A percentile compares a stretch with the other conserved stretches of the same genome.
phyloP scores from a whole-genome alignment of 2,113 vertebrate genomes.

The Nerophis lumbriciformis region DNA sequence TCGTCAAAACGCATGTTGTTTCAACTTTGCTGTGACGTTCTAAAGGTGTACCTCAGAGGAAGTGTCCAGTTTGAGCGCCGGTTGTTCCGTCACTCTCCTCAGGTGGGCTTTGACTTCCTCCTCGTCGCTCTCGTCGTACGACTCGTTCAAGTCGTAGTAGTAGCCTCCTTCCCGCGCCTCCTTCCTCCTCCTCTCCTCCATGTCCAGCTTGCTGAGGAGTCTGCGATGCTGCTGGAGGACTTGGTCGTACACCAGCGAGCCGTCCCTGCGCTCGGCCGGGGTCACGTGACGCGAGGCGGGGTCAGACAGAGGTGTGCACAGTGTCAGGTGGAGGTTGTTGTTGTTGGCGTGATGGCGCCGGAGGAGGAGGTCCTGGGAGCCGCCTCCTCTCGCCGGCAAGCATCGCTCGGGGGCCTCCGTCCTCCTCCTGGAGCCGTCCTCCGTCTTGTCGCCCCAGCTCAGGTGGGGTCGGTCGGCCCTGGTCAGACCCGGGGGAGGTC shows the following conservation, averaged over 20 bases:
- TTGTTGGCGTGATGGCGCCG: conserved; percentile 34
- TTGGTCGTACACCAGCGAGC: conserved; percentile 81
- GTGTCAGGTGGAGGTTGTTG: conserved; percentile 73
- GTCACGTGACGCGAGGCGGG: neutral
- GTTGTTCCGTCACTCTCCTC: conserved; percentile 86
- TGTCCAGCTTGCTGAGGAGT: conserved; percentile 92
- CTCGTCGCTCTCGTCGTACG: conserved; percentile 93
- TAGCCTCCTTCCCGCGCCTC: conserved; percentile 94
- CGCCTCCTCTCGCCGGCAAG: conserved; percentile 60
- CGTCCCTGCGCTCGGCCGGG: conserved; percentile 19
- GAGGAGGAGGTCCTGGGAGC: conserved; percentile 72
- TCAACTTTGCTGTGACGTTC: neutral
- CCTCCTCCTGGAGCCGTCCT: conserved; percentile 76
- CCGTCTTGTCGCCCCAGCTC: conserved; percentile 65
- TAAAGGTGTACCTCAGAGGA: conserved; percentile 80
- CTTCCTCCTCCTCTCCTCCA: conserved; percentile 86
- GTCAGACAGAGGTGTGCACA: conserved; percentile 41
- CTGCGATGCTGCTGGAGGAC: conserved; percentile 86
- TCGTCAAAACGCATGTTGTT: no score
- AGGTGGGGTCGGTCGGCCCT: conserved; percentile 35
- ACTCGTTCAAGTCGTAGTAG: conserved; percentile 93
- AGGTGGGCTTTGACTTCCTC: conserved; percentile 94
- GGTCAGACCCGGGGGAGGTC: conserved; percentile 70
- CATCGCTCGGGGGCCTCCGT: conserved; percentile 75
- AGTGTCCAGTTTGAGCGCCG: conserved; percentile 87